phyloP scores from a whole-genome alignment of 2,888 invertebrate genomes.

The Melinopterus prodromus region DNA sequence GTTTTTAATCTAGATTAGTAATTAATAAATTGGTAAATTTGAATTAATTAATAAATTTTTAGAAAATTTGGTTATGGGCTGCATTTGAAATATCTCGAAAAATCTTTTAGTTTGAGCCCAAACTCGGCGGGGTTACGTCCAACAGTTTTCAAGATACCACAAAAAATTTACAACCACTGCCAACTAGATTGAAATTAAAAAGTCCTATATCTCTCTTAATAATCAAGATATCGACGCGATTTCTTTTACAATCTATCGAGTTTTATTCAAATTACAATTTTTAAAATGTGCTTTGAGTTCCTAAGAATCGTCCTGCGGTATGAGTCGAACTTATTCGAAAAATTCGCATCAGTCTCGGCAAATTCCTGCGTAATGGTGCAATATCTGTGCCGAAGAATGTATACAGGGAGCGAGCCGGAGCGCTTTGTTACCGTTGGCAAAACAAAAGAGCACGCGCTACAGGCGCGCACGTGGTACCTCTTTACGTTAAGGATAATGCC shows the following conservation, averaged over 20 bases:
- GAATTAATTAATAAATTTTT: no score
- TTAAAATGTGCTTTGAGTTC: background rate
- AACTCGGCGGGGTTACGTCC: background rate
- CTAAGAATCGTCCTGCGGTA: background rate
- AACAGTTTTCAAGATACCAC: background rate
- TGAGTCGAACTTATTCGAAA: conserved; percentile 7
- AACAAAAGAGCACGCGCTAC: conserved; percentile 17
- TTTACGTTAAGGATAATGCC: conserved; percentile 50
- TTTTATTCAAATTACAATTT: background rate
- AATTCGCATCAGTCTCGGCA: background rate
- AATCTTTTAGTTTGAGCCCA: background rate
- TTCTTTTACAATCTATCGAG: background rate
- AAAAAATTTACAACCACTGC: background rate
- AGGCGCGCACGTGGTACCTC: conserved; percentile 13
- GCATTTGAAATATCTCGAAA: no score
- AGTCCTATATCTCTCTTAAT: background rate
- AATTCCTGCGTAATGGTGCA: background rate
- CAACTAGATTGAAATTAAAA: background rate
- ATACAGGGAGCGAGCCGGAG: background rate
- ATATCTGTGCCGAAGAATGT: background rate
- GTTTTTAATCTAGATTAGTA: background rate
- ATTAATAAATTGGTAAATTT: no score
- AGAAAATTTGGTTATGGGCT: no score
- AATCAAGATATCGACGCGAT: background rate
- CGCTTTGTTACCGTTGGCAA: background rate